phyloP scores from a whole-genome alignment of 2,797 vertebrate genomes.

The Gadopsis marmoratus region DNA sequence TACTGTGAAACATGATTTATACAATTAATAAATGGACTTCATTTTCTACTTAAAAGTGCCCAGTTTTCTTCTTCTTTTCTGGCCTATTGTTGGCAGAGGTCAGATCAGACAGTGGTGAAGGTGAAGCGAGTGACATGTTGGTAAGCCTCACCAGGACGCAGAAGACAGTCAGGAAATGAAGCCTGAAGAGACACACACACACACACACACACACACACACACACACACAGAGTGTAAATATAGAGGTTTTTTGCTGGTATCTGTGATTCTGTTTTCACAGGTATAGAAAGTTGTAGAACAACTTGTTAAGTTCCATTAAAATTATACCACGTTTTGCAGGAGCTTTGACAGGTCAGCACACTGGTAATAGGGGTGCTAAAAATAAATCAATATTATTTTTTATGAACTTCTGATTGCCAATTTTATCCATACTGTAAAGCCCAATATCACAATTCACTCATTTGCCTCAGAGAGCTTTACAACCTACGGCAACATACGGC shows the following conservation, averaged over 20 bases:
- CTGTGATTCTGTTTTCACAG: too few species aligned
- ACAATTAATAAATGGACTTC: not conserved
- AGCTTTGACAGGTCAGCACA: not conserved
- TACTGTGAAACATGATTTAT: not conserved
- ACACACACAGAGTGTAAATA: too few species aligned
- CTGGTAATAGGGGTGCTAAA: not conserved
- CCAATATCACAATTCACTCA: too few species aligned
- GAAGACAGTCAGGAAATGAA: conserved; percentile 88
- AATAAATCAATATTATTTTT: not conserved
- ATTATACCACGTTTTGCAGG: too few species aligned
- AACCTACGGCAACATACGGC: too few species aligned
- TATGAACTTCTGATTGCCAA: not conserved
- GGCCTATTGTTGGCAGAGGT: not conserved
- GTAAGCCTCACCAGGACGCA: conserved; percentile 89
- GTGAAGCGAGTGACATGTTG: conserved; percentile 87
- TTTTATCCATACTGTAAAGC: not conserved
- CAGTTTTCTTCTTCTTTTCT: not conserved
- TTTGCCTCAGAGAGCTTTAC: too few species aligned
- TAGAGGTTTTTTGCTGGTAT: too few species aligned
- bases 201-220: not conserved
- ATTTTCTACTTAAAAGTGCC: not conserved
- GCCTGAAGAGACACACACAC: conserved; percentile 76
- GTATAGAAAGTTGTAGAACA: not conserved
- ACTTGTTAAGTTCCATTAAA: not conserved
- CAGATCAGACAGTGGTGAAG: conserved; percentile 83